A percentile compares a stretch with the other conserved stretches of the same genome.
Evolutionary conservation across 2,888 invertebrate species (phyloP).

Genomic region (Orchesellides sinensis): DNA sequence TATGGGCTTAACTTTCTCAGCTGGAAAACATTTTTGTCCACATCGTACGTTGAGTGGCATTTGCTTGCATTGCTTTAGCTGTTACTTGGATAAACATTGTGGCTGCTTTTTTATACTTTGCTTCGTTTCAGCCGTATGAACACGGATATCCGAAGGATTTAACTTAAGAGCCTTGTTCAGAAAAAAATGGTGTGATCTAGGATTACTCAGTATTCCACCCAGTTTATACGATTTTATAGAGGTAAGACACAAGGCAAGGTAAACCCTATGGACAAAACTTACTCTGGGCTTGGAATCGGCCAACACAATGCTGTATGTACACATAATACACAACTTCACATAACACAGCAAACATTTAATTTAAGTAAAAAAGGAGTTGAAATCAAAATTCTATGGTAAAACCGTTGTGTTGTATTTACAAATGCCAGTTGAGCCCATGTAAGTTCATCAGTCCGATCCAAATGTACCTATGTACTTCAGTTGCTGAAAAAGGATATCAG

Average conservation of each 20-base stretch:
- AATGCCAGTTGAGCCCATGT: neutral
- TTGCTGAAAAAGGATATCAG: conserved; percentile 45
- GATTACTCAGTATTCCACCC: neutral
- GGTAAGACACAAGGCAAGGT: too few species aligned
- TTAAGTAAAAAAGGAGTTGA: too few species aligned
- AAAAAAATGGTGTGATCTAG: neutral
- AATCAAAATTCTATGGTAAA: neutral
- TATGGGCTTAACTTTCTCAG: conserved; percentile 18
- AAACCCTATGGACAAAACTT: too few species aligned
- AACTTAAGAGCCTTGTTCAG: neutral
- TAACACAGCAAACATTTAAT: too few species aligned
- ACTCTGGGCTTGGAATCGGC: too few species aligned
- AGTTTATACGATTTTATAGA: too few species aligned
- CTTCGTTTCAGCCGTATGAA: neutral
- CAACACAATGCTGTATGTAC: too few species aligned
- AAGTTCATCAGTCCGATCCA: neutral
- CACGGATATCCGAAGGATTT: conserved; percentile 17
- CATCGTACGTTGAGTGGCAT: neutral
- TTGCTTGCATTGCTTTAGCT: neutral
- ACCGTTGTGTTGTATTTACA: neutral
- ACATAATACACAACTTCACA: too few species aligned
- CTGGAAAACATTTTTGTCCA: conserved; percentile 12
- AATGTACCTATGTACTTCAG: neutral
- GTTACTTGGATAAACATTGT: conserved; percentile 21
- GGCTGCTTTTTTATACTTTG: neutral